Evolutionary conservation across 1,140 invertebrate genomes (phyloP), one percentile per base, ranked within the genome.

Genomic region (Melanaphis sacchari): DNA sequence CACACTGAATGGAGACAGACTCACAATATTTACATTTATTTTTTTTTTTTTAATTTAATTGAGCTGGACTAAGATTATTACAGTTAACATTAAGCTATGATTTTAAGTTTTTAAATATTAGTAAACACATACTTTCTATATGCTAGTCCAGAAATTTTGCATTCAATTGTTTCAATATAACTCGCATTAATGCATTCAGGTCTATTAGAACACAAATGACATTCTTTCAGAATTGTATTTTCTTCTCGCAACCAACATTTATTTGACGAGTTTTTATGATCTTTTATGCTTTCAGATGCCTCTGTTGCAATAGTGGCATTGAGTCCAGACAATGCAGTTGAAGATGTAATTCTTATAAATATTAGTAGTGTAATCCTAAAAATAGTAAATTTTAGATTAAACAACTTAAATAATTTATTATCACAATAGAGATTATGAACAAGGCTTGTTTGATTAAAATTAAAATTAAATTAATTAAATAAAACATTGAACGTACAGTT

Each of bases 131-230:
- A 66, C 87, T 24, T 88, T 46, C 46, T 82, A 87, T 81, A 88
- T 11, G n/a, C 18, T 49, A 91, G 24, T 36, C 87, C 85, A 40
- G 49, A 91, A 93, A 82, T 21, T 87, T 76, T 91, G 21, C 52
- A 90, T 66, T 93, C 24, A 49, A 94, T 46, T 31, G 38, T 85
- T 90, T 93, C 82, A 93, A 93, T 91, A 93, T 85, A 52, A 59
- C 66, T 43, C 93, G 26, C 93, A 90, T 84, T 94, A 82, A 82
- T 88, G 90, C 87, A 82, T 59, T 93, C 93, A 90, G 81, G 81
- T 85, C 0, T 95, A 97, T 96, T 96, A 94, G 97, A 96, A 95
- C 98, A 98, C 22, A 97, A 97, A 95, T 97, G 97, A 94, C 97
- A 98, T 95, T 97, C 97, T 94, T 96, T 96, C 36, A 97, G 95